Base-by-base conservation (phyloP, 2,797 vertebrate genomes). In the Argyrosomus regius region DNA sequence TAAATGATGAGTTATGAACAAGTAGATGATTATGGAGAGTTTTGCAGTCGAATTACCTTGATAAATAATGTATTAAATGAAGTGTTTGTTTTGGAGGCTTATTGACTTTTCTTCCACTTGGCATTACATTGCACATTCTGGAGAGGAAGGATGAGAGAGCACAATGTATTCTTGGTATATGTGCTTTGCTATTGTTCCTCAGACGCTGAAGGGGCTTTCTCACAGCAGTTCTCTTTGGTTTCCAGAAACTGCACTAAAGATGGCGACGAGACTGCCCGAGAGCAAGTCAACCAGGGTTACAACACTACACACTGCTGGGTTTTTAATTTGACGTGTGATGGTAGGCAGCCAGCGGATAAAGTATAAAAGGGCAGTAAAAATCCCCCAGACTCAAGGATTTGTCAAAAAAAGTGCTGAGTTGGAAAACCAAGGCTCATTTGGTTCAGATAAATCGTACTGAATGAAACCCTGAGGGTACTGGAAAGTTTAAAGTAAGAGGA, bases 351-450 rank as follows among this genome's bases (percentile, higher is more conserved):
- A 49, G 28, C 28, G 6, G 24, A 9, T 8, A 41, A 45, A 35
- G 46, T 35, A 70, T 35, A 16, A 39, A 26, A 52, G 6, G 6
- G 60, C 22, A 72, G 52, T 62, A 26, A 78, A 63, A 49, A 41
- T 22, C 65, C 57, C 20, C 20, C 1, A 1, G 22, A 28, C 41
- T 17, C 58, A 6, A 53, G 13, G 22, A 78, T 45, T 50, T 0
- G 65, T 45, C 12, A 52, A 24, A 1, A 0, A 58, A 68, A 62
- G 41, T 75, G 66, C 78, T 11, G 39, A 75, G 48, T 61, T 41
- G 45, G 24, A 41, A 59, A 65, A 66, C 7, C 0, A 12, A n/a
- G 71, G 48, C 54, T 70, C 61, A 43, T 65, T 58, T 70, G 18
- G 12, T 39, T 60, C 22, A 14, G 4, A 54, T 54, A n/a, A 28